phyloP scores from a whole-genome alignment of 2,113 vertebrate genomes.

The Prunella fulvescens region DNA sequence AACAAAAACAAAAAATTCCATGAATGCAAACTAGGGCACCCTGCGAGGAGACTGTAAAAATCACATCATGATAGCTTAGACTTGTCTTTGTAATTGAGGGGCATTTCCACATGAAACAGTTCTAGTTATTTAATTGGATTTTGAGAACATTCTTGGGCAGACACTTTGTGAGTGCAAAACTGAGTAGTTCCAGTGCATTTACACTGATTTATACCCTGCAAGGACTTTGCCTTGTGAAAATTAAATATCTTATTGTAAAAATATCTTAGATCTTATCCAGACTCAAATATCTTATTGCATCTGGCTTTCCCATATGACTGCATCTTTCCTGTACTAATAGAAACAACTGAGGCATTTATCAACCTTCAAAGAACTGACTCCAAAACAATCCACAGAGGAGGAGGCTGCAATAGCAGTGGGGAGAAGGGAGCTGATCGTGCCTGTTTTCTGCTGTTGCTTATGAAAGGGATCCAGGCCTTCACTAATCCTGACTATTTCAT shows the following conservation, averaged over 20 bases:
- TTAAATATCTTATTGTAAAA: constrained; percentile 27
- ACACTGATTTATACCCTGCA: constrained; percentile 2
- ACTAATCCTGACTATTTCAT: constrained; percentile 43
- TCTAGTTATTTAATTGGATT: constrained; percentile 54
- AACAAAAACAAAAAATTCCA: constrained; percentile 64
- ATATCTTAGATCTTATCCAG: constrained; percentile 38
- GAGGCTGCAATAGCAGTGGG: background rate
- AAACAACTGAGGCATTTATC: constrained; percentile 10
- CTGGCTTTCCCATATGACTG: background rate
- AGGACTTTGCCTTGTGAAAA: background rate
- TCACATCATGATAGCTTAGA: constrained; percentile 58
- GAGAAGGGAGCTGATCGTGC: background rate
- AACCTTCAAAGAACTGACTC: background rate
- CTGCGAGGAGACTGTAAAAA: constrained; percentile 57
- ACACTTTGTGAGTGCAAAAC: background rate
- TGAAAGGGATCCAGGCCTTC: constrained; percentile 4
- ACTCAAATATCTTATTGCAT: background rate
- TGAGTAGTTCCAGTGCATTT: background rate
- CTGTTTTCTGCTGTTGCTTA: background rate
- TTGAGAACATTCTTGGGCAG: constrained; percentile 54
- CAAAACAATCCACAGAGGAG: background rate
- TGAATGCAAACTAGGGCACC: constrained; percentile 58
- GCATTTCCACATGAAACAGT: constrained; percentile 65
- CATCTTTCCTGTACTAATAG: constrained; percentile 3
- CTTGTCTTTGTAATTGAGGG: constrained; percentile 57